phyloP scores from a whole-genome alignment of 2,797 vertebrate genomes.

The Syngnathus acus region DNA sequence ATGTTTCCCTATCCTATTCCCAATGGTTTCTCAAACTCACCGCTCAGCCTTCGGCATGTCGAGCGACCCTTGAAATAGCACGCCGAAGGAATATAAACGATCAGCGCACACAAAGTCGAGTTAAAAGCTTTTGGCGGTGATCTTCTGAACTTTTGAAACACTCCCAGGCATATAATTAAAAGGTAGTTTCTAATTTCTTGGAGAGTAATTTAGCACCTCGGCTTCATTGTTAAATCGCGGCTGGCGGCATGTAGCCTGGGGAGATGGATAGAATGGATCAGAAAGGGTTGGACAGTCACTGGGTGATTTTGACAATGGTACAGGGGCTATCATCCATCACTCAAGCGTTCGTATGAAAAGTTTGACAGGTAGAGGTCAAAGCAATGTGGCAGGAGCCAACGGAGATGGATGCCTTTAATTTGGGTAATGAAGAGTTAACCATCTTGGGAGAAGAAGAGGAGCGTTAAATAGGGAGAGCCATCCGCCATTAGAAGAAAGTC shows the following conservation, averaged over 20 bases:
- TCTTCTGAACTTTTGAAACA: constrained; percentile 58
- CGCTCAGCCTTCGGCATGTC: constrained; percentile 8
- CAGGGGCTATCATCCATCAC: constrained; percentile 72
- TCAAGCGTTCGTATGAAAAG: constrained; percentile 67
- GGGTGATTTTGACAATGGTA: constrained; percentile 71
- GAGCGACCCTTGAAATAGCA: constrained; percentile 52
- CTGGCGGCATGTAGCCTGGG: constrained; percentile 65
- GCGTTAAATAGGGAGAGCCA: constrained; percentile 63
- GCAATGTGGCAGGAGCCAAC: constrained; percentile 68
- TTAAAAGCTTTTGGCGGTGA: constrained; percentile 59
- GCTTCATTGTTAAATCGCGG: constrained; percentile 60
- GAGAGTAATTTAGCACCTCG: constrained; percentile 64
- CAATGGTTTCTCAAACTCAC: neutral
- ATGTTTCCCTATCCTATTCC: neutral
- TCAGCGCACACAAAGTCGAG: constrained; percentile 47
- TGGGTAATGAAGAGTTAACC: constrained; percentile 81
- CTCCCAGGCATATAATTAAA: constrained; percentile 73
- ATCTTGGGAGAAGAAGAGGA: constrained; percentile 68
- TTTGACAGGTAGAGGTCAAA: constrained; percentile 79
- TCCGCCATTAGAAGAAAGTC: constrained; percentile 64
- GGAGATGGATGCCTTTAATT: constrained; percentile 79
- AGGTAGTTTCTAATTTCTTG: constrained; percentile 70
- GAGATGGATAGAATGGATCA: constrained; percentile 70
- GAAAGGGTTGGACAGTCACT: constrained; percentile 64
- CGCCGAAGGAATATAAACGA: constrained; percentile 54